Evolutionary conservation across 2,113 vertebrate species (phyloP), one percentile per base, ranked within the genome.

Genomic region (Triplophysa rosa): DNA sequence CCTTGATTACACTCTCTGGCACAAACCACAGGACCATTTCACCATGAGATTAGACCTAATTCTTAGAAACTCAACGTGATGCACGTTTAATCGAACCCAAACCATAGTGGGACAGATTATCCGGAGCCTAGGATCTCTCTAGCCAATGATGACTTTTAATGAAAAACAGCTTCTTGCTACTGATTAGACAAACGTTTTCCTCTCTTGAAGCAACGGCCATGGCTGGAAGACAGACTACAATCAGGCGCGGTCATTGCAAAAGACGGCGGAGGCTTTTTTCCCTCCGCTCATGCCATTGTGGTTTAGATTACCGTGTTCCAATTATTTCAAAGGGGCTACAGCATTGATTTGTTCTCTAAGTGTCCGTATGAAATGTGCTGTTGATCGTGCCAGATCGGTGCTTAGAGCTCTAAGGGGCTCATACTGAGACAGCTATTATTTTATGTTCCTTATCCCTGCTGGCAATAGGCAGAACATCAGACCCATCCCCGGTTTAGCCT

Each of bases 331-430:
- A 56, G 69, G 37, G 75, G 54, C 47, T 68, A 69, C 40, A 77
- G 82, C 85, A 87, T 86, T 88, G 87, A 91, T 90, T 91, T 85
- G 82, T 87, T 88, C 79, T 89, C 88, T 90, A 91, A 90, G 87
- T 90, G 87, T 90, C 87, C 92, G 78, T 75, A 83, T 89, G 84
- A 90, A 89, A 89, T 63, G 82, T 86, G 87, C 81, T 80, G 83
- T 82, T 85, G 84, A 82, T 77, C 63, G 70, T 82, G 84, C 84
- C 82, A 82, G 85, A 84, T 84, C 63, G 52, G 54, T 75, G 85
- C 76, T 81, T 71, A 16, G 63, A 77, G 75, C 47, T 45, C 79
- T 83, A 80, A 89, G 84, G 80, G 81, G 85, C 40, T 58, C 76
- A 68, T 54, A 79, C 42, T 23, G 37, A 82, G 65, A 68, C 33